phyloP scores from a whole-genome alignment of 2,888 invertebrate species.

The Cylindroiulus punctatus region DNA sequence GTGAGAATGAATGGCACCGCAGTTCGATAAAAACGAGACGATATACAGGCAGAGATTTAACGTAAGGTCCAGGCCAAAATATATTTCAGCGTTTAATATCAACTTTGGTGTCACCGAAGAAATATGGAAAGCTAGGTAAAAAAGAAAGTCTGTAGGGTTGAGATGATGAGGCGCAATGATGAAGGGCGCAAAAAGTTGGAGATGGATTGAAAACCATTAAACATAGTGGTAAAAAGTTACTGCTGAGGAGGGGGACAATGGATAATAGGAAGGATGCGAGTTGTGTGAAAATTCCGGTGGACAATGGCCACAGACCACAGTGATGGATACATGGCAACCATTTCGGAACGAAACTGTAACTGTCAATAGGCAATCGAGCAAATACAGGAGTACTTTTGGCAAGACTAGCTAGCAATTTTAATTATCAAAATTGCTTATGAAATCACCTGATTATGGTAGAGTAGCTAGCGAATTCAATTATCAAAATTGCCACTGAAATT shows the following conservation, averaged over 20 bases:
- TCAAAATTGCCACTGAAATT: too few species aligned
- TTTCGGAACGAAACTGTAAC: conserved; percentile 64
- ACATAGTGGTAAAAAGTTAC: neutral
- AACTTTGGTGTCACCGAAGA: conserved; percentile 10
- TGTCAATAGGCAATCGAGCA: conserved; percentile 60
- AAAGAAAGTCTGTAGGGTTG: neutral
- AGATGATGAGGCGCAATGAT: neutral
- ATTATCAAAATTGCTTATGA: too few species aligned
- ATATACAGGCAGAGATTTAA: neutral
- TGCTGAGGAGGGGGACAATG: neutral
- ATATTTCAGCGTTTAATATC: conserved; percentile 10
- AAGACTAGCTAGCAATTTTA: too few species aligned
- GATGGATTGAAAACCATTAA: conserved; percentile 18
- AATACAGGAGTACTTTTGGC: neutral
- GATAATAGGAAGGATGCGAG: neutral
- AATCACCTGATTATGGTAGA: too few species aligned
- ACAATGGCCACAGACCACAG: conserved; percentile 1
- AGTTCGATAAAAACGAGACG: conserved; percentile 3
- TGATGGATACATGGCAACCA: conserved; percentile 18
- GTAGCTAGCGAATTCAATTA: too few species aligned
- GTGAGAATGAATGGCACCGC: neutral
- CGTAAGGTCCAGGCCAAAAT: conserved; percentile 10
- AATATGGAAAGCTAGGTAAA: neutral
- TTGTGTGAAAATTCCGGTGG: neutral
- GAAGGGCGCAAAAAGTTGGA: conserved; percentile 3